Evolutionary conservation across 2,797 vertebrate species (phyloP).

Genomic region (Scyliorhinus canicula): DNA sequence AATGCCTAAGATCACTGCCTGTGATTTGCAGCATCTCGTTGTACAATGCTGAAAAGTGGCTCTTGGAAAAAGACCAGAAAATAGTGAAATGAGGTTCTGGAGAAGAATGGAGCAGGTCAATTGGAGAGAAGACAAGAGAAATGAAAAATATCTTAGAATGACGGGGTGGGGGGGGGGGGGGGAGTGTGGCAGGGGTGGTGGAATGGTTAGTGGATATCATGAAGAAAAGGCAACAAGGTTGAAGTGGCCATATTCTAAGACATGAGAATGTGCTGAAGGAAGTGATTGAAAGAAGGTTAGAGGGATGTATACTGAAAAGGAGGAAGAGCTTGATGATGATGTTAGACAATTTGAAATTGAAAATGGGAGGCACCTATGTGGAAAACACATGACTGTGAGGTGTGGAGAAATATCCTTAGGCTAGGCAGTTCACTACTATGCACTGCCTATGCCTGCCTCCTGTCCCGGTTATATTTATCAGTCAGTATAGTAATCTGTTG

Average conservation of each 20-base stretch:
- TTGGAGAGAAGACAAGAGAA: background rate
- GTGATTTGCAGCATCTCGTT: background rate
- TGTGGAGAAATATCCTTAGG: background rate
- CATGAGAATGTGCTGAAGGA: background rate
- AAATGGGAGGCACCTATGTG: background rate
- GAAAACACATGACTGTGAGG: background rate
- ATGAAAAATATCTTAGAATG: background rate
- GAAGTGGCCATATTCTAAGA: background rate
- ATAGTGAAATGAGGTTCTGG: background rate
- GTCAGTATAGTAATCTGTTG: no score
- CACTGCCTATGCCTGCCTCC: no score
- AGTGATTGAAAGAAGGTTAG: background rate
- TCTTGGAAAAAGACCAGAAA: background rate
- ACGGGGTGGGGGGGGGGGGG: no score
- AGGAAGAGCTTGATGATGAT: background rate
- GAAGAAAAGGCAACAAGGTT: background rate
- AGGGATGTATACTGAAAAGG: background rate
- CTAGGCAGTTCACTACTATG: background rate
- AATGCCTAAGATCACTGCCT: background rate
- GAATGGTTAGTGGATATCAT: background rate
- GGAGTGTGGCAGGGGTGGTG: no score
- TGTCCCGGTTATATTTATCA: no score
- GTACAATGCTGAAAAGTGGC: no score
- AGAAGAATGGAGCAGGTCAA: background rate
- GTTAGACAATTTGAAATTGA: background rate